Evolutionary conservation across 2,888 invertebrate genomes (phyloP), one percentile per base, ranked within the genome.

Genomic region (Athalia rosae): DNA sequence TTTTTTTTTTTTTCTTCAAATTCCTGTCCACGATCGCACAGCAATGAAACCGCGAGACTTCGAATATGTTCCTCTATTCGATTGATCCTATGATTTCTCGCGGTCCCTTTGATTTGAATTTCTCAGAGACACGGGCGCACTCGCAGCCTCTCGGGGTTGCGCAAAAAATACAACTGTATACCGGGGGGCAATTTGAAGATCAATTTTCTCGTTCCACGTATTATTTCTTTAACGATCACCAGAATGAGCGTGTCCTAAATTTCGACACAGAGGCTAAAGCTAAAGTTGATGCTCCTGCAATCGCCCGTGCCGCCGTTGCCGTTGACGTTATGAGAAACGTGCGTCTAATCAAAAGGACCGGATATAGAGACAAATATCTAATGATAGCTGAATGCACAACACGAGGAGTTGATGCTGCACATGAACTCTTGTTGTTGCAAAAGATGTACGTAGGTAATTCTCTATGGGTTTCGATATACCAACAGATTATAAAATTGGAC

Each of bases 281-380:
- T 28, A 0, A 28, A 28, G 28, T 28, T 1, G 28, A 28, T 28
- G 28, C 28, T 28, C 28, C 28, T 28, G 28, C 28, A 28, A 28
- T 28, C 28, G 28, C 28, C 28, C 28, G 2, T 28, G 28, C 1
- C 28, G 28, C 28, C 2, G 28, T 28, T 28, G 28, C 28, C 28
- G 4, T n/a, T 9, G 59, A 3, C 11, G 13, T 3, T 59, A 59
- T 0, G 7, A 11, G 48, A 50, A 67, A 53, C n/a, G 43, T 53
- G 28, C 48, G 53, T 67, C 67, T 71, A 45, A 71, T 71, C 41
- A 45, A 71, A 71, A 45, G 45, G 13, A 58, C 71, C 71, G 71
- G 71, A 71, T 71, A 71, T 71, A 56, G 6, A 28, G 58, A 71
- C 71, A 58, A 71, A 71, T 71, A 71, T 71, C 71, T 71, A 71